phyloP scores from a whole-genome alignment of 2,888 invertebrate genomes.

The Anagyrus pseudococci region DNA sequence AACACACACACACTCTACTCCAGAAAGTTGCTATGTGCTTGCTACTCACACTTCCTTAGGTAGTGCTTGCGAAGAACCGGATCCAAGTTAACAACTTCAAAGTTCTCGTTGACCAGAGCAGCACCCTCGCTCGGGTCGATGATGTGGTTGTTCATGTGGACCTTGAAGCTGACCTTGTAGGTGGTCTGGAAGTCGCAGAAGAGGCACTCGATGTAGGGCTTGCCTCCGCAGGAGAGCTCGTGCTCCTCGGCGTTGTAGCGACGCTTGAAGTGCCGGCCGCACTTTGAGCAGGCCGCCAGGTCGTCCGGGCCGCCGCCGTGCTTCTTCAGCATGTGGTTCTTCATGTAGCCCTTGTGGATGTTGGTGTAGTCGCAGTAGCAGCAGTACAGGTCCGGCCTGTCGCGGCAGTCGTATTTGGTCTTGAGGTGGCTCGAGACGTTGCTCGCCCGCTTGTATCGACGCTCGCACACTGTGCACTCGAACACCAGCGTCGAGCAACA shows the following conservation, averaged over 20 bases:
- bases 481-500: neutral
- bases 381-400: constrained; percentile 2
- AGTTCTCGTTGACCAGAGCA: constrained; percentile 7
- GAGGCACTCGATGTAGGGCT: neutral
- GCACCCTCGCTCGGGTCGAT: constrained; percentile 1
- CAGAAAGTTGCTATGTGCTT: neutral
- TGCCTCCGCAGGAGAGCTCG: neutral
- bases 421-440: neutral
- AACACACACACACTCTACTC: neutral
- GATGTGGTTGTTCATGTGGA: constrained; percentile 2
- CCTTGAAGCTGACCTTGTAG: neutral
- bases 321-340: neutral
- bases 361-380: neutral
- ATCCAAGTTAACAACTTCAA: neutral
- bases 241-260: constrained; percentile 1
- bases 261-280: constrained; percentile 9
- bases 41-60: neutral
- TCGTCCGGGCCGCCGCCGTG: neutral
- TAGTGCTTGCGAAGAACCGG: neutral
- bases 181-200: constrained; percentile 9
- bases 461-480: neutral
- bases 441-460: neutral
- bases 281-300: neutral
- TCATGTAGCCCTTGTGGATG: constrained; percentile 7
- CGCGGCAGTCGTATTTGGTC: constrained; percentile 4